These are phyloP conservation scores for Agrilus biguttatus DNA, from an alignment of 2,888 invertebrate species.

Conservation along the genomic window DNA sequence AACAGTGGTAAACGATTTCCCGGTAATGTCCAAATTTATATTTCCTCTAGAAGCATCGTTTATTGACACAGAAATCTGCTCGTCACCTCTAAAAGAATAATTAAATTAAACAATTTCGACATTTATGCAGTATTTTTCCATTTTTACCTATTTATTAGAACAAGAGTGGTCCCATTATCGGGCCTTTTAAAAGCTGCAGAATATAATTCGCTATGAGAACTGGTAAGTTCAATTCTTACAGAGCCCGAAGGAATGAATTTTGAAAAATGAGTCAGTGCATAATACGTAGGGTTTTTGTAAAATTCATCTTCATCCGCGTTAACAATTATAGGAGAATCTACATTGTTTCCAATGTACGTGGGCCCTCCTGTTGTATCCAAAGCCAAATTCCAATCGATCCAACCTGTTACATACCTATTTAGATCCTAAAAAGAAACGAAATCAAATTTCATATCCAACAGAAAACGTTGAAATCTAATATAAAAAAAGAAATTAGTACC, in stretches of 20 bases:
- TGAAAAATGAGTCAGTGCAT: constrained; percentile 65
- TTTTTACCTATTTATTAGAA: constrained; percentile 41
- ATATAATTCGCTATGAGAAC: constrained; percentile 23
- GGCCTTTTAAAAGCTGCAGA: constrained; percentile 38
- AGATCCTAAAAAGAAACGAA: constrained; percentile 41
- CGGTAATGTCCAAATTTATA: no score
- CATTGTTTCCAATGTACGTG: constrained; percentile 61
- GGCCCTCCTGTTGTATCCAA: constrained; percentile 65
- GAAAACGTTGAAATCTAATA: background rate
- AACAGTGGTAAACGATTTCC: no score
- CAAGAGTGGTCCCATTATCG: constrained; percentile 32
- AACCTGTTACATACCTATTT: constrained; percentile 61
- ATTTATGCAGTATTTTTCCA: background rate
- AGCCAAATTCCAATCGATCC: constrained; percentile 86
- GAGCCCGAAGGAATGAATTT: constrained; percentile 51
- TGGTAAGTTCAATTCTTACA: constrained; percentile 21
- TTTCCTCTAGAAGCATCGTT: no score
- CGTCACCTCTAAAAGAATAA: background rate
- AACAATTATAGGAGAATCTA: constrained; percentile 67
- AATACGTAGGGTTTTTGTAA: constrained; percentile 82
- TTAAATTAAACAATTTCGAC: background rate
- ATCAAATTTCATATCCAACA: background rate
- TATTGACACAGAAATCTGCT: no score
- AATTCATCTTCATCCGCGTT: constrained; percentile 51
- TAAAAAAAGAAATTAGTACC: constrained; percentile 30